Percentiles rank a stretch among this genome's conserved stretches.
phyloP scores from a whole-genome alignment of 2,797 vertebrate genomes.

The Anguilla marmorata region DNA sequence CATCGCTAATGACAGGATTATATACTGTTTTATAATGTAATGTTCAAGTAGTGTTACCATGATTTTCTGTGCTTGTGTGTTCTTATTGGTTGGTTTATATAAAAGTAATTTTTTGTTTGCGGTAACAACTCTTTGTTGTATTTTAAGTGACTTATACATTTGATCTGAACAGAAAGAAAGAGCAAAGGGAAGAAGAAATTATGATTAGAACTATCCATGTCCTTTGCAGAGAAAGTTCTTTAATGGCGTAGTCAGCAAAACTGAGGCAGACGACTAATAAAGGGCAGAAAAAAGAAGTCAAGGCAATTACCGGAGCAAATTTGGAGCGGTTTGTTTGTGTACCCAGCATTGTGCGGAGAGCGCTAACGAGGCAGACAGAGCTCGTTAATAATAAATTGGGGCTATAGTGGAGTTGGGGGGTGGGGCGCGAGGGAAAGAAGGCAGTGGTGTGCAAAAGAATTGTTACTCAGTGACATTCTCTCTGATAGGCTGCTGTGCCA shows the following conservation, averaged over 20 bases:
- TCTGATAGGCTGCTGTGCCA: not conserved
- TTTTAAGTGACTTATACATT: not conserved
- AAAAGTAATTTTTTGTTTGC: not conserved
- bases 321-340: not conserved
- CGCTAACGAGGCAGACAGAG: conserved; percentile 8
- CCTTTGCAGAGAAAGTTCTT: conserved; percentile 1
- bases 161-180: too few species aligned
- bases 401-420: not conserved
- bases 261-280: not conserved
- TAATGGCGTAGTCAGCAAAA: not conserved
- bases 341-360: not conserved
- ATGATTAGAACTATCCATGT: not conserved
- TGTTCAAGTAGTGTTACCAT: not conserved
- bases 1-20: not conserved
- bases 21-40: not conserved
- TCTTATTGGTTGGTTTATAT: not conserved
- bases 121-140: not conserved
- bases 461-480: not conserved
- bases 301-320: conserved; percentile 11
- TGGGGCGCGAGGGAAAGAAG: not conserved
- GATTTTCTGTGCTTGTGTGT: not conserved
- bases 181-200: not conserved
- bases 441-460: not conserved
- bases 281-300: not conserved
- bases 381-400: conserved; percentile 13